Evolutionary conservation across 2,797 vertebrate genomes (phyloP).

Genomic region (Pachyuromys duprasi): DNA sequence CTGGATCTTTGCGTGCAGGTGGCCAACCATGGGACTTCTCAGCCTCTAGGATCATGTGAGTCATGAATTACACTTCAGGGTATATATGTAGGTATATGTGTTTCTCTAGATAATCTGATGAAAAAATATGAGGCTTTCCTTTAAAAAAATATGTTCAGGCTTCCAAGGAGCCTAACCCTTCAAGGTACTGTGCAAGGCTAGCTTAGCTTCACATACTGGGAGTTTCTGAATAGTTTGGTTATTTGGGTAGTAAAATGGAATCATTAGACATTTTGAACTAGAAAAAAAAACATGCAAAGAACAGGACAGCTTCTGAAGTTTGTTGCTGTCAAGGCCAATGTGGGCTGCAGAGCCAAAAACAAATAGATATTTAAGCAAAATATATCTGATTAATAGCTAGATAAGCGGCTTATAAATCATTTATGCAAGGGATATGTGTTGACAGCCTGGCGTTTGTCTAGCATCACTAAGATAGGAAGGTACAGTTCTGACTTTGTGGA

Average conservation of each 20-base stretch:
- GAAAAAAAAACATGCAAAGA: background rate
- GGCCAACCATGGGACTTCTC: background rate
- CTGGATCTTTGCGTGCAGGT: no score
- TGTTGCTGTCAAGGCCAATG: background rate
- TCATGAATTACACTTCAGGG: background rate
- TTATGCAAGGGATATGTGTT: background rate
- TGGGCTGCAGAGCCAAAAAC: background rate
- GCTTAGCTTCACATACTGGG: background rate
- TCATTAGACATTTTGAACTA: background rate
- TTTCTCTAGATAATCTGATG: background rate
- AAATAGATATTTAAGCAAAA: slow-evolving; percentile 31
- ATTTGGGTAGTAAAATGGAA: slow-evolving; percentile 14
- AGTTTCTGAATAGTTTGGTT: background rate
- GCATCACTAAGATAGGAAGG: background rate
- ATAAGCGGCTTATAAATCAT: background rate
- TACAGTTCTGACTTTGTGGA: background rate
- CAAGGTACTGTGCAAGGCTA: background rate
- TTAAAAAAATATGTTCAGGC: background rate
- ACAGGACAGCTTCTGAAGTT: background rate
- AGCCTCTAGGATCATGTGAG: background rate
- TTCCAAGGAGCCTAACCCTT: background rate
- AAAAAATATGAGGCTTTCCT: background rate
- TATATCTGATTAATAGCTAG: background rate
- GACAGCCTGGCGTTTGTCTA: background rate
- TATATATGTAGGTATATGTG: background rate